Conservation (phyloP, 92 coral and sea anemone genomes). For the Zoanthus sociatus region DNA sequence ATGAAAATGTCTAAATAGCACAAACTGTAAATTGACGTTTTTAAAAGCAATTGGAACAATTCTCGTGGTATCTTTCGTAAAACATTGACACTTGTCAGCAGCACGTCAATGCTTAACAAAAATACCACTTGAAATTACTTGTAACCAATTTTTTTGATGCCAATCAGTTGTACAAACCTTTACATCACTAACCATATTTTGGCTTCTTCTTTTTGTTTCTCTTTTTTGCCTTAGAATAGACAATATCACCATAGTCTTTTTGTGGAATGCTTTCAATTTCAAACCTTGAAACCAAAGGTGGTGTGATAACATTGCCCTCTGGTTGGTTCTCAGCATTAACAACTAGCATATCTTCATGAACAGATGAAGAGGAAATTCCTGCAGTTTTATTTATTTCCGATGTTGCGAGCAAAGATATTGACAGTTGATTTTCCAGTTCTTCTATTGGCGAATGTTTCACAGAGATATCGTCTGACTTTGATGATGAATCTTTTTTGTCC, state of each 20-base stretch:
- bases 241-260: constrained; percentile 92
- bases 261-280: constrained; percentile 68
- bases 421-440: background rate
- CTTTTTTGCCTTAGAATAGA: constrained; percentile 65
- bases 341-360: background rate
- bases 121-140: background rate
- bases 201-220: constrained; percentile 63
- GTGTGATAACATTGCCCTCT: background rate
- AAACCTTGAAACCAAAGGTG: constrained; percentile 51
- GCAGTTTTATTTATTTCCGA: background rate
- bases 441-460: background rate
- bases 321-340: background rate
- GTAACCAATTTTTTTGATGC: background rate
- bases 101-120: too few species aligned
- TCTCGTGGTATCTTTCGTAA: too few species aligned
- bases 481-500: constrained; percentile 26
- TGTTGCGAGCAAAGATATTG: background rate
- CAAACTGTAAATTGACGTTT: too few species aligned
- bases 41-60: too few species aligned
- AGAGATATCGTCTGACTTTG: background rate
- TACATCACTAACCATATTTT: constrained; percentile 13
- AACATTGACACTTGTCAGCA: too few species aligned
- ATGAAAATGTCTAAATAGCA: too few species aligned
- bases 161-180: background rate
- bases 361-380: background rate